Evolutionary conservation across 37 sponge, comb jelly and placozoan genomes (phyloP).

Genomic region (Chondrosia reniformis): DNA sequence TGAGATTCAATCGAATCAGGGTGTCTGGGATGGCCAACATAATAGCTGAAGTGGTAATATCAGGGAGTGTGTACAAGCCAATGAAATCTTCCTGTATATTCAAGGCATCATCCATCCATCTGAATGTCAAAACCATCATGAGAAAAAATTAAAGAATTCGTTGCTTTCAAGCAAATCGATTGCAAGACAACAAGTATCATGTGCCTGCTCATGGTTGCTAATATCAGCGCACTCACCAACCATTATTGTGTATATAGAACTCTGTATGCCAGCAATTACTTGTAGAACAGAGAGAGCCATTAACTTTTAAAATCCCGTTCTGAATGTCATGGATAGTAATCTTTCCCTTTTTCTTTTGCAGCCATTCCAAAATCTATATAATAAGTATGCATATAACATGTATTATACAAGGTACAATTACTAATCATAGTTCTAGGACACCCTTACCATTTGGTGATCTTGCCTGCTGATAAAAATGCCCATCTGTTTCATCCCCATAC

Average conservation of each 20-base stretch:
- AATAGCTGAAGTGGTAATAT: slow-evolving; percentile 15
- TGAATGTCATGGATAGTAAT: slow-evolving; percentile 31
- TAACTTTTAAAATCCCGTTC: slow-evolving; percentile 46
- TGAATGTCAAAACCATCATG: slow-evolving; percentile 5
- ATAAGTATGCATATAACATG: background rate
- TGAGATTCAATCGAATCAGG: slow-evolving; percentile 24
- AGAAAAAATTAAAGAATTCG: background rate
- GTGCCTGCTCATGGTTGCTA: slow-evolving; percentile 32
- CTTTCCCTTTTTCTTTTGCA: slow-evolving; percentile 24
- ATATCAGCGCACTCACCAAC: slow-evolving; percentile 7
- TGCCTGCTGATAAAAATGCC: background rate
- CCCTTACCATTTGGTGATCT: slow-evolving; percentile 2
- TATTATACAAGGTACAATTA: background rate
- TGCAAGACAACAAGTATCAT: background rate
- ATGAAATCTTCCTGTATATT: slow-evolving; percentile 33
- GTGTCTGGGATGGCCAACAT: slow-evolving; percentile 33
- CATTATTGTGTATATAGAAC: slow-evolving; percentile 18
- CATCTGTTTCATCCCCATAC: slow-evolving; percentile 17
- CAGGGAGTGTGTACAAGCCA: slow-evolving; percentile 31
- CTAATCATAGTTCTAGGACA: slow-evolving; percentile 8
- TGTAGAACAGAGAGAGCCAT: slow-evolving; percentile 29
- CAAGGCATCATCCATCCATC: slow-evolving; percentile 36
- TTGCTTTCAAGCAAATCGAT: background rate
- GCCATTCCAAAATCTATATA: slow-evolving; percentile 5
- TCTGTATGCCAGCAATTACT: slow-evolving; percentile 18